A percentile compares a stretch with the other conserved stretches of the same genome.
phyloP scores from a whole-genome alignment of 2,888 invertebrate genomes.

The Caenorhabditis sp. region DNA sequence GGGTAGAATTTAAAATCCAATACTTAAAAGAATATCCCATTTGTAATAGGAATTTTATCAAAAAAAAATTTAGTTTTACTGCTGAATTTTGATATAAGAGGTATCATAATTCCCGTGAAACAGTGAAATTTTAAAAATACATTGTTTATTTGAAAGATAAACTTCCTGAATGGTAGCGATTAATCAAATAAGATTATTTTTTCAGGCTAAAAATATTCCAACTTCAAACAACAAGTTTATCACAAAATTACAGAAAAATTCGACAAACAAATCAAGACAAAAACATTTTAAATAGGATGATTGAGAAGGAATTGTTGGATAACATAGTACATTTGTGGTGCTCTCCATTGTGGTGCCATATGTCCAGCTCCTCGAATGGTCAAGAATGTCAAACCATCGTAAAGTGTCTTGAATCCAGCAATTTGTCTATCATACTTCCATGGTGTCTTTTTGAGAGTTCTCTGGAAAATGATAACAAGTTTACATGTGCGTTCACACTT shows the following conservation, averaged over 20 bases:
- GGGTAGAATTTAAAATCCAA: too few relatives aligned
- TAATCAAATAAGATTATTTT: too few relatives aligned
- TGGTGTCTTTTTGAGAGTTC: constrained; percentile 65
- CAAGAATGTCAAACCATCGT: constrained; percentile 65
- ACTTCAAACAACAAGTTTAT: background rate
- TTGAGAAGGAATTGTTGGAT: constrained; percentile 69
- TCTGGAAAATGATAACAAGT: constrained; percentile 36
- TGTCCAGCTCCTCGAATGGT: constrained; percentile 60
- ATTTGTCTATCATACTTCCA: constrained; percentile 71
- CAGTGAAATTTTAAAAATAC: too few relatives aligned
- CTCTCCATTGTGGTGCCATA: constrained; percentile 70
- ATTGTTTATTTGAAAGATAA: too few relatives aligned
- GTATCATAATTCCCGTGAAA: too few relatives aligned
- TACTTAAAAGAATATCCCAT: too few relatives aligned
- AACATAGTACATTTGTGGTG: constrained; percentile 68
- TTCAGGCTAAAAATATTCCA: too few relatives aligned
- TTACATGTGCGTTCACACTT: too few relatives aligned
- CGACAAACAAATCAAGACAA: background rate
- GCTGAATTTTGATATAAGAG: too few relatives aligned
- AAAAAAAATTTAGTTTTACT: too few relatives aligned
- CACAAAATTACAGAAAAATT: constrained; percentile 2
- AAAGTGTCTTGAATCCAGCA: constrained; percentile 71
- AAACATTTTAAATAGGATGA: constrained; percentile 63
- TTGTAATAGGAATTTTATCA: too few relatives aligned
- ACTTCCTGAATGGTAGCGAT: too few relatives aligned